A percentile compares a stretch with the other conserved stretches of the same genome.
Evolutionary conservation across 2,797 vertebrate genomes (phyloP).

Genomic region (Karalla daura): DNA sequence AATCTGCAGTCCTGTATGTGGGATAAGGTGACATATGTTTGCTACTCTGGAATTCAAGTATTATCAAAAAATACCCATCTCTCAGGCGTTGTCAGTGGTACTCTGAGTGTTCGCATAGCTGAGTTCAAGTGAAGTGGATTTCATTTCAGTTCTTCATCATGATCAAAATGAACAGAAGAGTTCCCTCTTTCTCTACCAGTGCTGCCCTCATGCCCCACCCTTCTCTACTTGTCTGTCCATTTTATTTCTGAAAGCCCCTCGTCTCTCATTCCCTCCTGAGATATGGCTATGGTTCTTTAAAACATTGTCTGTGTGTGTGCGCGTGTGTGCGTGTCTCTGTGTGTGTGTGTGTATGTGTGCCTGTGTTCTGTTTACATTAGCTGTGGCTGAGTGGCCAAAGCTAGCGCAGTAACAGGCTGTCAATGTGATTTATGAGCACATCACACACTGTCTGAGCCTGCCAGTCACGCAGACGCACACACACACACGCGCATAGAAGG

Average conservation of each 20-base stretch:
- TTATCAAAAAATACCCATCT: not conserved
- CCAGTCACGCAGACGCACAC: conserved; percentile 79
- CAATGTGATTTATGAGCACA: conserved; percentile 98
- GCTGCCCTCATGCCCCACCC: conserved; percentile 43
- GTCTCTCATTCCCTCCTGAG: conserved; percentile 77
- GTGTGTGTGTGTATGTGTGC: conserved; percentile 64
- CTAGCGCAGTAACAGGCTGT: conserved; percentile 91
- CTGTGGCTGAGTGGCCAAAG: conserved; percentile 92
- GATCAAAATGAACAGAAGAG: conserved; percentile 40
- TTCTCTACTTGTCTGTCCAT: conserved; percentile 70
- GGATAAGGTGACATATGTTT: not conserved
- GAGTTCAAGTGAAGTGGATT: conserved; percentile 21
- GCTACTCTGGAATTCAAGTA: not conserved
- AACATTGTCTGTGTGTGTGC: conserved; percentile 65
- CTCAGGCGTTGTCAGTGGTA: conserved; percentile 3
- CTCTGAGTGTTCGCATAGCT: conserved; percentile 28
- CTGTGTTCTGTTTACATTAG: conserved; percentile 90
- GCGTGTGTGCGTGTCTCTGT: conserved; percentile 65
- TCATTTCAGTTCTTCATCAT: conserved; percentile 55
- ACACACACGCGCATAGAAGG: conserved; percentile 61
- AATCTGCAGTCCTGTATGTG: not conserved
- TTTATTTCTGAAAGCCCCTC: conserved; percentile 58
- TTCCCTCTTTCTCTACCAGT: conserved; percentile 38
- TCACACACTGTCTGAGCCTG: conserved; percentile 93
- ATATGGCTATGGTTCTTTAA: conserved; percentile 86